Evolutionary conservation across 2,888 invertebrate species (phyloP).

Genomic region (Eupeodes latifasciatus): DNA sequence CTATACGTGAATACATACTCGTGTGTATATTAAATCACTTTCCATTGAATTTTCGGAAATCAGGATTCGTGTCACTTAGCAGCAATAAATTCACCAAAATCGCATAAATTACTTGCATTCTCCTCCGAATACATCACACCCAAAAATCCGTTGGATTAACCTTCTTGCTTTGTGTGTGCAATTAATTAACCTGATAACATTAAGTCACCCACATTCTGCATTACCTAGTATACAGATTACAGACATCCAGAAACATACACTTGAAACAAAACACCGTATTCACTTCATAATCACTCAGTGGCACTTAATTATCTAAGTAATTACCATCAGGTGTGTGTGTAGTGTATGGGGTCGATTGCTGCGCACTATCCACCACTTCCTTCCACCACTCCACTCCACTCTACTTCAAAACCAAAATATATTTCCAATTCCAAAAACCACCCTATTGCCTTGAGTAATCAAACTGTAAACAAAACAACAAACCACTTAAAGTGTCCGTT

Average conservation of each 20-base stretch:
- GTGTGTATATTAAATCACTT: conserved; percentile 8
- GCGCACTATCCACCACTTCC: not conserved
- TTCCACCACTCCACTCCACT: no score
- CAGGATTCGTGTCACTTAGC: not conserved
- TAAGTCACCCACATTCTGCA: conserved; percentile 60
- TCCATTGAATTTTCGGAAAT: conserved; percentile 16
- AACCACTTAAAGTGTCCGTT: conserved; percentile 63
- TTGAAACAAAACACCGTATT: conserved; percentile 13
- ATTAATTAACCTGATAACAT: conserved; percentile 74
- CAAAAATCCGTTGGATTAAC: conserved; percentile 6
- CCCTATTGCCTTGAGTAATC: not conserved
- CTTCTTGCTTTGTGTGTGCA: conserved; percentile 54
- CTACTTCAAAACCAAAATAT: conserved; percentile 52
- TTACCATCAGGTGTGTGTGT: conserved; percentile 39
- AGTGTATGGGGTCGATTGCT: not conserved
- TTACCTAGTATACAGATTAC: not conserved
- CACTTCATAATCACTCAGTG: conserved; percentile 73
- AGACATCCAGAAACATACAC: not conserved
- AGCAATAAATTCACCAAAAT: conserved; percentile 44
- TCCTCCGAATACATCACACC: conserved; percentile 1
- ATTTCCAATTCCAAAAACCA: conserved; percentile 25
- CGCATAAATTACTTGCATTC: conserved; percentile 46
- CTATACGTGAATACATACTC: not conserved
- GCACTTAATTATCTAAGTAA: conserved; percentile 74
- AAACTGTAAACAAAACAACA: conserved; percentile 65